phyloP scores from a whole-genome alignment of 2,797 vertebrate species.

The Rousettus madagascariensis region DNA sequence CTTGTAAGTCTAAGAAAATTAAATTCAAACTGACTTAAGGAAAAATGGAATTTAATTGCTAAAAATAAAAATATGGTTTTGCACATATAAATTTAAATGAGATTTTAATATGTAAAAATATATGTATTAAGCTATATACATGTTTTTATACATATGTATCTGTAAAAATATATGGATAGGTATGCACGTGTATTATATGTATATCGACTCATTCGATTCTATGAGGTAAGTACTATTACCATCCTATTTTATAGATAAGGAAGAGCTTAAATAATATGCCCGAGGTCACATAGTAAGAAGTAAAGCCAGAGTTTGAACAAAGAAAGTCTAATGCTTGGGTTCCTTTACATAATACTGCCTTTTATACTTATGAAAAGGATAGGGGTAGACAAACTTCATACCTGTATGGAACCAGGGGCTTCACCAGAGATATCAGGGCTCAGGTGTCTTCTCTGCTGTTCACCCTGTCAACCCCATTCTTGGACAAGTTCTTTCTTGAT shows the following conservation, averaged over 20 bases:
- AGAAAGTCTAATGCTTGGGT: not conserved
- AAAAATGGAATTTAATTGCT: not conserved
- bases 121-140: not conserved
- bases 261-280: not conserved
- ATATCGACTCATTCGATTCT: not conserved
- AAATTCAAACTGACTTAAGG: not conserved
- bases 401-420: not conserved
- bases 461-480: not conserved
- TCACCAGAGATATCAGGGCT: not conserved
- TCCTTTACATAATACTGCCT: not conserved
- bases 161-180: not conserved
- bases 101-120: not conserved
- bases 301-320: not conserved
- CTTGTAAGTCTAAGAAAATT: slow-evolving; percentile 3
- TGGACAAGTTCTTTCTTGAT: not conserved
- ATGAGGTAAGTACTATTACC: not conserved
- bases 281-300: not conserved
- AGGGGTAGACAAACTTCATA: not conserved
- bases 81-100: not conserved
- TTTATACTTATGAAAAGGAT: not conserved
- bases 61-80: slow-evolving; percentile 31
- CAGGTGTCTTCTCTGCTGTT: not conserved
- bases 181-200: not conserved
- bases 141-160: not conserved
- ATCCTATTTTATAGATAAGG: not conserved